Evolutionary conservation across 2,113 vertebrate genomes (phyloP), one percentile per base, ranked within the genome.

Genomic region (Microtus ochrogaster): DNA sequence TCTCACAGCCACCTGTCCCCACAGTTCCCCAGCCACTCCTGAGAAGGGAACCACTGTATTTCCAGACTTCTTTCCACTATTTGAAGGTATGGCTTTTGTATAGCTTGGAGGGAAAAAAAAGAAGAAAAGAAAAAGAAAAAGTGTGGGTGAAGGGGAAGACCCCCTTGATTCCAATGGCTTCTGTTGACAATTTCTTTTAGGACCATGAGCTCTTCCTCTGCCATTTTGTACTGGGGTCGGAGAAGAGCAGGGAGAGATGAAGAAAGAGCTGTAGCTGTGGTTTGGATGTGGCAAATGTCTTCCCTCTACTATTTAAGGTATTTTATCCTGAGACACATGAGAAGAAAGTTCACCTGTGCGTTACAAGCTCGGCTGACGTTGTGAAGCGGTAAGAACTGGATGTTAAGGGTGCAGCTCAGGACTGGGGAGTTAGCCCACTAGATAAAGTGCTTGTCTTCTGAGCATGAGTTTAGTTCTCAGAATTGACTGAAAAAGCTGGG

Each of bases 91-190:
- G 55, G 30, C 39, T 68, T 81, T 87, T 91, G 79, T 49, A 41
- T 3, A 36, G 19, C 72, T 94, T 61, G 44, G 24, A 76, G 68
- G 52, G 44, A 84, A 95, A 83, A 91, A 30, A 73, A 74, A 87
- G 7, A 36, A 76, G 41, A 47, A 81, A 95, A 79, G 91, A 36
- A 68, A 82, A 83, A 76, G 30, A 68, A 33, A 68, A 33, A 68
- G 12, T 91, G 16, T 74, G 83, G 36, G 21, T 84, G 73, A 65
- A 93, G 26, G 72, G 36, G 30, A 95, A 91, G 22, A 47, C 12
- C 26, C 30, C 77, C 58, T 85, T 39, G 79, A 79, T 86, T 93
- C 76, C 41, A 41, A 90, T 93, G n/a, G 39, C 5, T 77, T 96
- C 30, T 88, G 7, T n/a, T 89, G 83, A 72, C 58, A 91, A 28